These are phyloP conservation scores for Thunnus maccoyii DNA, from an alignment of 2,113 vertebrate genomes.

Conservation along the genomic window DNA sequence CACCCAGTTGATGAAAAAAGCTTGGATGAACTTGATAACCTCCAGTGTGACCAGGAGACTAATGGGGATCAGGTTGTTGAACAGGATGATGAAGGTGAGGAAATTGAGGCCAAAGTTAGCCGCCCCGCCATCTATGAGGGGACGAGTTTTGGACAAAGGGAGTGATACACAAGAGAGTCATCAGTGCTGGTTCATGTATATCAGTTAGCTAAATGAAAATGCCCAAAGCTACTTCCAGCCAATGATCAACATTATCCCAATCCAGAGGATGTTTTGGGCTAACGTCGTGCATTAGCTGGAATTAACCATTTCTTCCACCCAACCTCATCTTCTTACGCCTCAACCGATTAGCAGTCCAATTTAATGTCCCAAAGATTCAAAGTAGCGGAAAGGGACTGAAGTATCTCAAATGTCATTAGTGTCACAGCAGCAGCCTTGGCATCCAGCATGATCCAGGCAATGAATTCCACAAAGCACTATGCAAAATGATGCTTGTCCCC, in stretches of 20 bases:
- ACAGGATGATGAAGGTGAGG: conserved; percentile 99
- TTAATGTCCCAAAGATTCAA: conserved; percentile 74
- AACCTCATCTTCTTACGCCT: conserved; percentile 76
- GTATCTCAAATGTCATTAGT: conserved; percentile 72
- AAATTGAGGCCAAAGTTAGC: conserved; percentile 99
- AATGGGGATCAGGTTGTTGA: conserved; percentile 99
- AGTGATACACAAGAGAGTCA: conserved; percentile 67
- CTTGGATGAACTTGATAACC: conserved; percentile 99
- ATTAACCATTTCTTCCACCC: conserved; percentile 77
- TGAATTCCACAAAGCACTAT: conserved; percentile 83
- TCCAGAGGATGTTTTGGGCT: conserved; percentile 53
- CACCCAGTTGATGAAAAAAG: conserved; percentile 99
- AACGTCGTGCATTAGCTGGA: conserved; percentile 80
- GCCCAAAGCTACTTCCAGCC: conserved; percentile 78
- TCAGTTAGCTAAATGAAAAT: conserved; percentile 59
- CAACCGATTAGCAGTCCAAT: conserved; percentile 75
- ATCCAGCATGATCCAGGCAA: conserved; percentile 86
- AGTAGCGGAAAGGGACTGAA: conserved; percentile 68
- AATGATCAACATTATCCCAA: conserved; percentile 80
- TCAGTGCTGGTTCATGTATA: conserved; percentile 47
- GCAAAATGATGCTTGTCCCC: conserved; percentile 76
- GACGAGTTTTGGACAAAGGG: conserved; percentile 75
- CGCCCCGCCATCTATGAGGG: conserved; percentile 92
- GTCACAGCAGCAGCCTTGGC: conserved; percentile 83
- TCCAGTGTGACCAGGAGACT: conserved; percentile 98